Conservation (phyloP, 2,888 invertebrate species). For the Pterostichus niger region DNA sequence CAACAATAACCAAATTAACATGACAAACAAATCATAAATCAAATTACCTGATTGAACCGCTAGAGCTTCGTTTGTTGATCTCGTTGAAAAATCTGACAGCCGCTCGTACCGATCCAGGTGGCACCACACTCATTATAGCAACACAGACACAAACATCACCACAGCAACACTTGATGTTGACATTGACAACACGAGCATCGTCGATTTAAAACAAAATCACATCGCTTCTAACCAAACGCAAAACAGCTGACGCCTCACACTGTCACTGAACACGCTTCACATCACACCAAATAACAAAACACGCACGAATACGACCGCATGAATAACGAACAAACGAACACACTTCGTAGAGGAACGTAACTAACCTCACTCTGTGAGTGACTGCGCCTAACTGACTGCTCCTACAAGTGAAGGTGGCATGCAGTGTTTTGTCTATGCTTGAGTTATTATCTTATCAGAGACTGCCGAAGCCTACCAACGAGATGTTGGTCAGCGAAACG, state of each 20-base stretch:
- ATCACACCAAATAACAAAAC: constrained; percentile 27
- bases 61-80: constrained; percentile 55
- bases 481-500: constrained; percentile 26
- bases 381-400: constrained; percentile 16
- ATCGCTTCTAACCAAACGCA: constrained; percentile 12
- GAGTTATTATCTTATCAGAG: constrained; percentile 46
- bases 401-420: constrained; percentile 46
- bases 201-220: constrained; percentile 47
- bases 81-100: constrained; percentile 62
- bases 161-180: constrained; percentile 18
- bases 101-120: constrained; percentile 53
- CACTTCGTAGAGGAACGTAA: not conserved
- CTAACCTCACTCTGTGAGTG: constrained; percentile 15
- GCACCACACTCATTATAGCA: constrained; percentile 55
- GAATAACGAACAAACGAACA: constrained; percentile 2
- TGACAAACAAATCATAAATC: not conserved
- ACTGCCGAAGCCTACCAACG: not conserved
- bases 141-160: constrained; percentile 39
- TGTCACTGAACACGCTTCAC: constrained; percentile 3
- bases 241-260: constrained; percentile 24
- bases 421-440: constrained; percentile 31
- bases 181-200: not conserved
- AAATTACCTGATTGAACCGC: constrained; percentile 45
- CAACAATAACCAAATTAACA: constrained; percentile 35
- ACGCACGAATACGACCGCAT: not conserved